A percentile compares a stretch with the other conserved stretches of the same genome.
These are phyloP conservation scores for Eurystomus glaucurus DNA, from an alignment of 2,797 vertebrate genomes.

Conservation along the genomic window DNA sequence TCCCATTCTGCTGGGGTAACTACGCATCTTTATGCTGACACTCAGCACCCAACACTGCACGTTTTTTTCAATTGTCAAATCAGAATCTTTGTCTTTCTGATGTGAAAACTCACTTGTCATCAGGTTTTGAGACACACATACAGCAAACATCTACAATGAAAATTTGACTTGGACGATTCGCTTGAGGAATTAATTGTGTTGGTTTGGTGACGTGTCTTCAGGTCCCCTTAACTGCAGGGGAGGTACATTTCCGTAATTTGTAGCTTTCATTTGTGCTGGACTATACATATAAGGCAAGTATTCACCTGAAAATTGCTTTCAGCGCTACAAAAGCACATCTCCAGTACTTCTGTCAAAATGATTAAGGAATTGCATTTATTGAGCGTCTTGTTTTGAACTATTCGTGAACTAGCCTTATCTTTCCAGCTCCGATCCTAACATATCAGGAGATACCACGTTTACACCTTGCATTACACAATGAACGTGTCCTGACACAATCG, in stretches of 20 bases:
- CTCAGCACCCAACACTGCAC: not conserved
- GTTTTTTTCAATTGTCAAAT: not conserved
- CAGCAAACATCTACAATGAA: not conserved
- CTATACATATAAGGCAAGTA: not conserved
- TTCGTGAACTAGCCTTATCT: slow-evolving; percentile 39
- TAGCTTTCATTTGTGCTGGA: not conserved
- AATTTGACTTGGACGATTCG: not conserved
- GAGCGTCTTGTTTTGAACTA: slow-evolving; percentile 22
- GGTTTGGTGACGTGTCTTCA: not conserved
- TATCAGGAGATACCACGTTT: not conserved
- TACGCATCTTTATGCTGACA: not conserved
- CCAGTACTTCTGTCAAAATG: slow-evolving; percentile 33
- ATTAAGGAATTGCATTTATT: slow-evolving; percentile 27
- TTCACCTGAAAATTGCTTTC: slow-evolving; percentile 46
- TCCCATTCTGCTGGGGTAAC: not conserved
- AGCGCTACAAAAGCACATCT: slow-evolving; percentile 36
- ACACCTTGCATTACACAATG: not conserved
- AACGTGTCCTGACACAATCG: not conserved
- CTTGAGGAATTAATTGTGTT: not conserved
- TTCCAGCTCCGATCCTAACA: not conserved
- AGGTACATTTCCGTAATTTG: not conserved
- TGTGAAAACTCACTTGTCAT: not conserved
- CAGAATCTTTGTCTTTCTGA: not conserved
- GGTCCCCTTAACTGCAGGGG: not conserved
- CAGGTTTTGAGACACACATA: not conserved